These are phyloP conservation scores for Naja naja DNA, from an alignment of 2,113 vertebrate genomes.

Conservation along the genomic window DNA sequence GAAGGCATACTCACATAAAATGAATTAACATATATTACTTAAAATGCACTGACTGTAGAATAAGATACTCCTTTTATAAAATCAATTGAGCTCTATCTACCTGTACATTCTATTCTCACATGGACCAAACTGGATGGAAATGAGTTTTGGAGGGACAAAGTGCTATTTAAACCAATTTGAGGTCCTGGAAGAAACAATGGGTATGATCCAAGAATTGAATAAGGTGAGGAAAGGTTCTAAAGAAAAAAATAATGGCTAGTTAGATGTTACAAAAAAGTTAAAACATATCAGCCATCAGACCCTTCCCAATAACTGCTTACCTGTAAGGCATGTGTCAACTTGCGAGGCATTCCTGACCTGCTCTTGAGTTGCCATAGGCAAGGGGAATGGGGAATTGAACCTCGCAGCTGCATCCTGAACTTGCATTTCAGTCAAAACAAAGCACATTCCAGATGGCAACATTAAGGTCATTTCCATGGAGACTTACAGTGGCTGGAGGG, in stretches of 20 bases:
- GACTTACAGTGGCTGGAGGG: too few relatives aligned
- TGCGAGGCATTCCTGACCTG: too few relatives aligned
- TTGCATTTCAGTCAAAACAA: too few relatives aligned
- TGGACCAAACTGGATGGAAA: neutral
- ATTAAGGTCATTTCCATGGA: too few relatives aligned
- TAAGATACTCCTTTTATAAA: neutral
- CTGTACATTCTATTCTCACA: neutral
- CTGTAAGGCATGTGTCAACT: neutral
- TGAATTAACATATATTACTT: neutral
- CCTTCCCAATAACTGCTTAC: neutral
- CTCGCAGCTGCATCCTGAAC: too few relatives aligned
- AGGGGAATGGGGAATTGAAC: too few relatives aligned
- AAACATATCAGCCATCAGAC: neutral
- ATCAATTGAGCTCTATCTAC: neutral
- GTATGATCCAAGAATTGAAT: neutral
- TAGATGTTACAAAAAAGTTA: neutral
- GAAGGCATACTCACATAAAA: neutral
- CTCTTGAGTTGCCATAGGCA: too few relatives aligned
- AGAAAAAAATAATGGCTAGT: neutral
- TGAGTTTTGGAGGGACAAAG: neutral
- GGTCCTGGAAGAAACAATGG: neutral
- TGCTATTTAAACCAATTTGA: neutral
- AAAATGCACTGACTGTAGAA: neutral
- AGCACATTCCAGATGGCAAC: too few relatives aligned
- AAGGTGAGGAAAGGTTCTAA: neutral